phyloP scores from a whole-genome alignment of 2,113 vertebrate genomes.

The Antechinus stuartii region DNA sequence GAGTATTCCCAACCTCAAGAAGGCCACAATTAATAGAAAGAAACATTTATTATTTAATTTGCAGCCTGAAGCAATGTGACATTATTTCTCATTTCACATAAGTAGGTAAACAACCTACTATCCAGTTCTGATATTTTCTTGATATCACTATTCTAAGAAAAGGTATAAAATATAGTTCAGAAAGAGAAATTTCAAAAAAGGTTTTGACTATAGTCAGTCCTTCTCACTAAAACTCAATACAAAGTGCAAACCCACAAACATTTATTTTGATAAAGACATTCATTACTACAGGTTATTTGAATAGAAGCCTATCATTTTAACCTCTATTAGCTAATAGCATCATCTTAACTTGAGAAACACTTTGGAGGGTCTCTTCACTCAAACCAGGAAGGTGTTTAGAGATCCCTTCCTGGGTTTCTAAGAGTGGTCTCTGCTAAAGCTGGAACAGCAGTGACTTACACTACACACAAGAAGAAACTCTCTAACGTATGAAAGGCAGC shows the following conservation, averaged over 20 bases:
- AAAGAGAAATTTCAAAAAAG: not conserved
- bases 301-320: constrained; percentile 1
- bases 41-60: constrained; percentile 10
- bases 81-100: not conserved
- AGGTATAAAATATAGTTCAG: not conserved
- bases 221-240: not conserved
- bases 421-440: constrained; percentile 41
- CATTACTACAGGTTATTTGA: constrained; percentile 12
- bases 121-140: not conserved
- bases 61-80: not conserved
- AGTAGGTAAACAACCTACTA: not conserved
- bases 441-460: constrained; percentile 58
- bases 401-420: constrained; percentile 45
- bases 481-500: constrained; percentile 66
- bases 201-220: not conserved
- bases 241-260: not conserved
- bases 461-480: constrained; percentile 55
- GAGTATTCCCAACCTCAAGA: not conserved
- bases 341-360: not conserved
- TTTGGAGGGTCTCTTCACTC: constrained; percentile 19
- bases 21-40: constrained; percentile 35
- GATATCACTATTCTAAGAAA: not conserved
- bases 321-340: not conserved
- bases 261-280: constrained; percentile 8
- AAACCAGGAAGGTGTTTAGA: constrained; percentile 21